Evolutionary conservation across 2,113 vertebrate species (phyloP).

Genomic region (Prionailurus bengalensis): DNA sequence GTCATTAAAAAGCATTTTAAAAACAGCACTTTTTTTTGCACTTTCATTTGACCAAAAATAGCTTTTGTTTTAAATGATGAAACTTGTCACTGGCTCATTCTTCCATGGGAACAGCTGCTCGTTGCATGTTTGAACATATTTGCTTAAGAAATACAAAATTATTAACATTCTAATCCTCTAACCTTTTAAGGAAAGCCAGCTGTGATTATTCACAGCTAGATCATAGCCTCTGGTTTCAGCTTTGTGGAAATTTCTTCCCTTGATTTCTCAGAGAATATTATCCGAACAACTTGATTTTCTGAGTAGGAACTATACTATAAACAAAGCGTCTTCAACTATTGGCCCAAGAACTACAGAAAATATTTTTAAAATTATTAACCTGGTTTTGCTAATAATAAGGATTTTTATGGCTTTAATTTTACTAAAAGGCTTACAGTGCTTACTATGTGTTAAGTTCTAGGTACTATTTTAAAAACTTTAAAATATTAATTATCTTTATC

Average conservation of each 20-base stretch:
- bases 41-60: constrained; percentile 74
- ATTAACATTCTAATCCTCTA: constrained; percentile 82
- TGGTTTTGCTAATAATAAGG: not conserved
- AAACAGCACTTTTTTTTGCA: constrained; percentile 54
- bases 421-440: not conserved
- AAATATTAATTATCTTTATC: constrained; percentile 36
- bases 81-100: constrained; percentile 74
- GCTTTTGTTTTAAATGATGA: constrained; percentile 71
- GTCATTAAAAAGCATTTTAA: constrained; percentile 71
- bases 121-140: constrained; percentile 79
- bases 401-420: constrained; percentile 31
- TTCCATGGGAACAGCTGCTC: constrained; percentile 74
- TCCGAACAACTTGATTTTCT: constrained; percentile 59
- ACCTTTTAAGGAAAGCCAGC: constrained; percentile 79
- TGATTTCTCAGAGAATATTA: constrained; percentile 60
- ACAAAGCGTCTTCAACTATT: not conserved
- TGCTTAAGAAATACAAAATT: constrained; percentile 84
- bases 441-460: not conserved
- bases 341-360: not conserved
- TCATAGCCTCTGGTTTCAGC: constrained; percentile 39
- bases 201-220: constrained; percentile 75
- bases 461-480: not conserved
- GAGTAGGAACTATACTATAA: not conserved
- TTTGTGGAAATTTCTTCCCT: constrained; percentile 57
- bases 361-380: not conserved